Evolutionary conservation across 2,113 vertebrate genomes (phyloP).

Genomic region (Protobothrops mucrosquamatus): DNA sequence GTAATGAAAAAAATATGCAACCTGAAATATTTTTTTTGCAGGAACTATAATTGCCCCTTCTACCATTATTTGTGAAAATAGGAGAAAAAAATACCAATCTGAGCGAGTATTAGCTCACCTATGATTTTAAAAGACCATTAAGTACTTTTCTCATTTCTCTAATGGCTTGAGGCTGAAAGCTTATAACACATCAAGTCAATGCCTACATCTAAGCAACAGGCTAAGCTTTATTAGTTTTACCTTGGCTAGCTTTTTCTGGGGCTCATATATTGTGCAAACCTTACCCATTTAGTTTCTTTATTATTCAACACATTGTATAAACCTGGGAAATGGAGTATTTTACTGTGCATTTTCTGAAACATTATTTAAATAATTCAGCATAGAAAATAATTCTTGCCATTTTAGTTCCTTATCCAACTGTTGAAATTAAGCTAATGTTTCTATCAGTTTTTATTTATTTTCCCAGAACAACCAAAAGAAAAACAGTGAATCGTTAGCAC

Average conservation of each 20-base stretch:
- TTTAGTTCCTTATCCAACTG: neutral
- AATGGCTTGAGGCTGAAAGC: neutral
- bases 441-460: neutral
- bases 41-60: neutral
- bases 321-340: neutral
- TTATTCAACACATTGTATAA: neutral
- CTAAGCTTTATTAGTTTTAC: neutral
- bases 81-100: neutral
- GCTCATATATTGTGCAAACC: neutral
- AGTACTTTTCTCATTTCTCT: neutral
- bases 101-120: neutral
- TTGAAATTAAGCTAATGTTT: neutral
- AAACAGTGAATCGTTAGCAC: too few species aligned
- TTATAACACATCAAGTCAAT: neutral
- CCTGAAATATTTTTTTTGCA: slow-evolving; percentile 36
- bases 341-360: neutral
- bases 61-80: slow-evolving; percentile 23
- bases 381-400: neutral
- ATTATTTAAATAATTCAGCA: neutral
- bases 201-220: neutral
- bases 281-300: neutral
- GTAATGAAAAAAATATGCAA: neutral
- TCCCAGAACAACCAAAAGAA: neutral
- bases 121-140: neutral
- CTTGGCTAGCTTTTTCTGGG: neutral